Evolutionary conservation across 2,888 invertebrate genomes (phyloP).

Genomic region (Linnaemya vulpina): DNA sequence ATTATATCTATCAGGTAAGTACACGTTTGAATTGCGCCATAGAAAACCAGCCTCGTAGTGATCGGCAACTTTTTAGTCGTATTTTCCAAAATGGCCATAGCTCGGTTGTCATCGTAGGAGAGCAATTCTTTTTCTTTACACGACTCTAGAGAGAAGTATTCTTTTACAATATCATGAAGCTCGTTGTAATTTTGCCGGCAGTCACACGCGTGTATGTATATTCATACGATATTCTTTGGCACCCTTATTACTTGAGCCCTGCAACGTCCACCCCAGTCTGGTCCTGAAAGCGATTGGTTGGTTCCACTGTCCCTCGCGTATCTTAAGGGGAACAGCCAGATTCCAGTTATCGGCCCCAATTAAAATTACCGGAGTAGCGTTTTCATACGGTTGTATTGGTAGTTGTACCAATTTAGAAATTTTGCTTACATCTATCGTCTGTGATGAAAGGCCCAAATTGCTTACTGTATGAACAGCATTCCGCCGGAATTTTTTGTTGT

Average conservation of each 20-base stretch:
- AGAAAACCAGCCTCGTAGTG: slow-evolving; percentile 46
- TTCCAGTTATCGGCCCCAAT: slow-evolving; percentile 43
- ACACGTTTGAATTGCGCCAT: slow-evolving; percentile 19
- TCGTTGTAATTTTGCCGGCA: too few relatives aligned
- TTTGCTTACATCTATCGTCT: too few relatives aligned
- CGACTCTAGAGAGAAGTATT: too few relatives aligned
- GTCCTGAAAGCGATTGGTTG: too few relatives aligned
- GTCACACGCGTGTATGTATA: too few relatives aligned
- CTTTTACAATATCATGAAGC: too few relatives aligned
- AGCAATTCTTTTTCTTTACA: neutral
- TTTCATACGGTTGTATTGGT: neutral
- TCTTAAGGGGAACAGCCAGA: too few relatives aligned
- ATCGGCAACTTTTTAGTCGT: slow-evolving; percentile 29
- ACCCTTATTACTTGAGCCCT: neutral
- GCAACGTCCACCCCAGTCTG: slow-evolving; percentile 27
- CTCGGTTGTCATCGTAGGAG: slow-evolving; percentile 30
- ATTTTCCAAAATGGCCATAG: slow-evolving; percentile 26
- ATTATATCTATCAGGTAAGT: neutral
- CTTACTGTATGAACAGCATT: neutral
- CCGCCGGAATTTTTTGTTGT: neutral
- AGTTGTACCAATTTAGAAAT: neutral
- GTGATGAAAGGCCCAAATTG: neutral
- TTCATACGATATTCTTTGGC: neutral
- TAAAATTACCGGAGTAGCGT: slow-evolving; percentile 23
- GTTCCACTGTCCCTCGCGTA: too few relatives aligned